phyloP scores from a whole-genome alignment of 2,888 invertebrate species.

The Elegia similella region DNA sequence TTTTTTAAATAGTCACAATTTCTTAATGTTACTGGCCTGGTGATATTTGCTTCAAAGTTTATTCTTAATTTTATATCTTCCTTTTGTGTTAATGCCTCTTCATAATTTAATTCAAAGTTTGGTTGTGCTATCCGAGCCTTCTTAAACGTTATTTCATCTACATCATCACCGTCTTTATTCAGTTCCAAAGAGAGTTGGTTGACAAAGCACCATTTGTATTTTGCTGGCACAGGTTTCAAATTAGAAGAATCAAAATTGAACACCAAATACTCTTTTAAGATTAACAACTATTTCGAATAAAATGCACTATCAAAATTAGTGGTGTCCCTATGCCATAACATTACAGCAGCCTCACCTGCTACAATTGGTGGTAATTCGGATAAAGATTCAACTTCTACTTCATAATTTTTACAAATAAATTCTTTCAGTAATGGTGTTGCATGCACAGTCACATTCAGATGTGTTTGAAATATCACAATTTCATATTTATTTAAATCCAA shows the following conservation, averaged over 20 bases:
- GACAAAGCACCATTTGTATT: background rate
- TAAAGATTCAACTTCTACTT: background rate
- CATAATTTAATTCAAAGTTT: background rate
- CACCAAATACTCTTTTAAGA: background rate
- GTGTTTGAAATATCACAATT: background rate
- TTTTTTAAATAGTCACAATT: background rate
- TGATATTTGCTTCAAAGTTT: background rate
- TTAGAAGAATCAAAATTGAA: background rate
- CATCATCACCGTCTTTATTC: background rate
- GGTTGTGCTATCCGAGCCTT: background rate
- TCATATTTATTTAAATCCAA: background rate
- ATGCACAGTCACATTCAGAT: background rate
- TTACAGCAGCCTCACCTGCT: background rate
- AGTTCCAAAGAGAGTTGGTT: background rate
- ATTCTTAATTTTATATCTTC: background rate
- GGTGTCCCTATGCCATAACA: background rate
- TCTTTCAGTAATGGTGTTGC: background rate
- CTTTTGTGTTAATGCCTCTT: background rate
- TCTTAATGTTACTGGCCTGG: background rate
- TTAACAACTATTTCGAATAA: background rate
- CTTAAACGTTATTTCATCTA: background rate
- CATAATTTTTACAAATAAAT: background rate
- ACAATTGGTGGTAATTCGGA: background rate
- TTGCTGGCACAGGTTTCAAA: background rate
- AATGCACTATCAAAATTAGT: background rate